Evolutionary conservation across 2,888 invertebrate species (phyloP), one percentile per base, ranked within the genome.

Genomic region (Clitarchus hookeri): DNA sequence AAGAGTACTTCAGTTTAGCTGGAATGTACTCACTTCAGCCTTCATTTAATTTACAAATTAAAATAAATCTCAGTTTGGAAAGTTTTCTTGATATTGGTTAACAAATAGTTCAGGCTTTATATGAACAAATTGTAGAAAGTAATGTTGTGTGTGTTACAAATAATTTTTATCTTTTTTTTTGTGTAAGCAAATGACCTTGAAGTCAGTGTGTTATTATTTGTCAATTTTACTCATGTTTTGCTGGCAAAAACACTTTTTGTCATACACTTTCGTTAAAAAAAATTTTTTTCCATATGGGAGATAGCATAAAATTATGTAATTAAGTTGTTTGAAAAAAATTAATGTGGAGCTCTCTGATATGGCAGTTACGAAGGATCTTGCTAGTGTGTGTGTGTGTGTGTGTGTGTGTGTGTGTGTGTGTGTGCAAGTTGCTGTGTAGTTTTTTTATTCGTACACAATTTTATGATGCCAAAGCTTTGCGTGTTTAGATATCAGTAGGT

Each of bases 401-500:
- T 11, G 8, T 65, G 65, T 65, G n/a, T 23, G 65, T 65, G 19
- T 65, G 65, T 65, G 16, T 65, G n/a, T 11, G 8, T 65, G 65
- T 65, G n/a, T 23, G 65, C 65, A 65, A n/a, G 65, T n/a, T 65
- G 65, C 65, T n/a, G 65, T 65, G 65, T 65, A 65, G 65, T 65
- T 65, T 65, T 48, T 65, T 65, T 65, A 65, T 65, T 65, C 65
- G 8, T 65, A 65, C 65, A n/a, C 65, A 65, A n/a, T 65, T 65
- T 65, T 65, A 65, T 23, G 65, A 65, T 65, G 65, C 65, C 65
- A 65, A 65, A 65, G 65, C 65, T 65, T 65, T 65, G 65, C n/a
- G 65, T 65, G 65, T 65, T 65, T 65, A 65, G 65, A 23, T 65
- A 65, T 23, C 65, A n/a, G 65, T 65, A 65, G 19, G 23, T 65